These are phyloP conservation scores for Progne subis DNA, from an alignment of 2,113 vertebrate species.

Conservation along the genomic window DNA sequence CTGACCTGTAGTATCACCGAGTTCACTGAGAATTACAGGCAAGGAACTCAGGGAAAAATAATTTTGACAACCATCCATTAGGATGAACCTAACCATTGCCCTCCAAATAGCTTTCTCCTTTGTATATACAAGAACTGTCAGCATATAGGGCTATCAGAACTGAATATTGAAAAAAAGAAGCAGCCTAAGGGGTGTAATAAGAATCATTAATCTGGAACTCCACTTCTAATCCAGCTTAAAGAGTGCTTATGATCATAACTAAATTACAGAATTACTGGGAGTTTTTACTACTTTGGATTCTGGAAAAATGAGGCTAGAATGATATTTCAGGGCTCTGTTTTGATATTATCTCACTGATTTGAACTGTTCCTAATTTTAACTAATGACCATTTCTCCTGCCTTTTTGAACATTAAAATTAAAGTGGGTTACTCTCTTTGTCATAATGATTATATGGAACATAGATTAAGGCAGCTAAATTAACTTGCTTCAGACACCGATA, in stretches of 20 bases:
- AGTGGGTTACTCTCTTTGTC: not conserved
- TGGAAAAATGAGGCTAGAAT: not conserved
- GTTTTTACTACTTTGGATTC: not conserved
- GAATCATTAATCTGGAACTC: not conserved
- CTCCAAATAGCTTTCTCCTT: not conserved
- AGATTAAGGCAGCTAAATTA: not conserved
- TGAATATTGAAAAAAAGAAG: not conserved
- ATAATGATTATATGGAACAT: not conserved
- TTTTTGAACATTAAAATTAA: not conserved
- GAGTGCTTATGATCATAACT: not conserved
- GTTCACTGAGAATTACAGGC: not conserved
- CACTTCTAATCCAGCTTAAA: not conserved
- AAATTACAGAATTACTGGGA: not conserved
- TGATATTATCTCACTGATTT: not conserved
- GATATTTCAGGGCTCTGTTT: not conserved
- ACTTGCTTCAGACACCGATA: not conserved
- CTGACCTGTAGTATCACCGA: not conserved
- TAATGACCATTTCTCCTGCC: not conserved
- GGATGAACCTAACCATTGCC: not conserved
- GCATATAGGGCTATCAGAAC: not conserved
- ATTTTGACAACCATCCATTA: constrained; percentile 6
- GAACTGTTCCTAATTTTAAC: not conserved
- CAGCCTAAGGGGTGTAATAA: not conserved
- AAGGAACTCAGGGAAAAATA: not conserved
- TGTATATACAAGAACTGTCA: not conserved